Evolutionary conservation across 2,113 vertebrate species (phyloP).

Genomic region (Gasterosteus nipponicus): DNA sequence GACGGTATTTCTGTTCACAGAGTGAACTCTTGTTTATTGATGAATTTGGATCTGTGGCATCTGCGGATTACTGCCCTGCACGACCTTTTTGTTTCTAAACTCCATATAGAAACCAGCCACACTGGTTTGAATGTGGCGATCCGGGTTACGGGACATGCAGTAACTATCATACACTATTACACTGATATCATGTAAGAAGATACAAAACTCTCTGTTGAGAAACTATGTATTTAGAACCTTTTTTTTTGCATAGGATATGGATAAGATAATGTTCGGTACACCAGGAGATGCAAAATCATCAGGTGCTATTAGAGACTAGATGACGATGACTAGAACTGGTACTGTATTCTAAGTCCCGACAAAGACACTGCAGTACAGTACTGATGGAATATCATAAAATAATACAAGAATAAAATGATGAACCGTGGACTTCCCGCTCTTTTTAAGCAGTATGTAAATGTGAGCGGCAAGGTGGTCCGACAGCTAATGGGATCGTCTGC

Average conservation of each 20-base stretch:
- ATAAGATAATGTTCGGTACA: neutral
- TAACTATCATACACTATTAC: neutral
- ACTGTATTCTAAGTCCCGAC: neutral
- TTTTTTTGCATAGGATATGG: neutral
- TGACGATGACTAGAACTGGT: neutral
- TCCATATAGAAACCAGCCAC: neutral
- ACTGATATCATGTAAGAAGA: neutral
- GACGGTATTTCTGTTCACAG: neutral
- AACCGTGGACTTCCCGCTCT: neutral
- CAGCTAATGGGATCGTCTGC: conserved; percentile 21
- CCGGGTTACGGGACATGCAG: neutral
- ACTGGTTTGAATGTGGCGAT: neutral
- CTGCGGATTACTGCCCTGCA: neutral
- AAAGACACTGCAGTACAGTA: neutral
- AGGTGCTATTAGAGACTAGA: neutral
- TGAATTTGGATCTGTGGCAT: neutral
- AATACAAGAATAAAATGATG: neutral
- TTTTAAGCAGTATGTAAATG: conserved; percentile 27
- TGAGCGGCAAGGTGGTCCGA: conserved; percentile 17
- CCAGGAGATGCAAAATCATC: neutral
- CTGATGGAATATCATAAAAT: neutral
- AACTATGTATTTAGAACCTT: neutral
- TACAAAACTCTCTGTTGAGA: neutral
- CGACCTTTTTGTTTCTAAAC: neutral
- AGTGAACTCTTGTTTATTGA: conserved; percentile 1